Evolutionary conservation across 2,113 vertebrate genomes (phyloP).

Genomic region (Craseonycteris thonglongyai): DNA sequence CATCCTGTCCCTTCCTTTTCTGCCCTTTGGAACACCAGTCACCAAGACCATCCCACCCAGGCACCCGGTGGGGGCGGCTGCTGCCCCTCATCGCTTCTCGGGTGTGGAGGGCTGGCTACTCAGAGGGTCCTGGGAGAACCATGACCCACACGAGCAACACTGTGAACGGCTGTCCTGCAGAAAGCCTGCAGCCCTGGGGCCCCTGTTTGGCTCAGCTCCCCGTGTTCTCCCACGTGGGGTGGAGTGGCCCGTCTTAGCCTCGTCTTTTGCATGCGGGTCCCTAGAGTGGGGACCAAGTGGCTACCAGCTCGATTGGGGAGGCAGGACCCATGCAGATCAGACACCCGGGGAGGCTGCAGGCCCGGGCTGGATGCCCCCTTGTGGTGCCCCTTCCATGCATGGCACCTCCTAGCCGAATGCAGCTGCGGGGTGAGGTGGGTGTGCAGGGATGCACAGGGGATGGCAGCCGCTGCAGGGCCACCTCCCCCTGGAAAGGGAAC

Average conservation of each 20-base stretch:
- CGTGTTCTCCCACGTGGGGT: accelerated
- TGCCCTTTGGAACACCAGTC: background rate
- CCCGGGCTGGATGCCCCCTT: background rate
- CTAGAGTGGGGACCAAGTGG: background rate
- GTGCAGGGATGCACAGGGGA: background rate
- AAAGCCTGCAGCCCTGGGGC: background rate
- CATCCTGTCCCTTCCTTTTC: background rate
- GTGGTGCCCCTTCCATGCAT: background rate
- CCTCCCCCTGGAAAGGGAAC: background rate
- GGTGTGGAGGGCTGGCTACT: background rate
- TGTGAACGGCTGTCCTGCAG: background rate
- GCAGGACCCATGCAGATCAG: background rate
- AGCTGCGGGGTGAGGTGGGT: too few relatives aligned
- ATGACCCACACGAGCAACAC: background rate
- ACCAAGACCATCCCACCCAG: background rate
- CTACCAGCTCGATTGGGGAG: background rate
- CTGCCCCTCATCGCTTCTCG: background rate
- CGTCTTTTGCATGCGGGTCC: background rate
- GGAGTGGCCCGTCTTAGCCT: too few relatives aligned
- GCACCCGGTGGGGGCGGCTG: background rate
- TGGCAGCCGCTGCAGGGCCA: background rate
- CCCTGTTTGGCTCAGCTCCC: too few relatives aligned
- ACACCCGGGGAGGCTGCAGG: background rate
- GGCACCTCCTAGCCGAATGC: background rate
- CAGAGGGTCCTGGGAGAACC: background rate